Conservation (phyloP, 2,888 invertebrate species). For the Torymus texanus region DNA sequence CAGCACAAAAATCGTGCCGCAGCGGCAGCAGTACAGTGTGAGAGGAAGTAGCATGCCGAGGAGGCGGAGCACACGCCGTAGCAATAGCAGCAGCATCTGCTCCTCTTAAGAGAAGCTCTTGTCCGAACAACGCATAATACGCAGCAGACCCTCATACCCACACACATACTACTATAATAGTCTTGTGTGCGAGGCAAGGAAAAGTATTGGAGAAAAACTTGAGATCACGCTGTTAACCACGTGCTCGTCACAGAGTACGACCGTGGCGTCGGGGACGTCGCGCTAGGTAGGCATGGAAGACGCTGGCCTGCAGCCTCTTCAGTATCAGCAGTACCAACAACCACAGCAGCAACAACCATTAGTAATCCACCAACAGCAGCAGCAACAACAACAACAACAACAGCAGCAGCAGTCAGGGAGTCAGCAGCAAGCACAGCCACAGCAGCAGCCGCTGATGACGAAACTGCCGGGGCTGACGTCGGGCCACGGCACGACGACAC, state of each 20-base stretch:
- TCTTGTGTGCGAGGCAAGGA: too few relatives aligned
- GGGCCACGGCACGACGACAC: constrained; percentile 55
- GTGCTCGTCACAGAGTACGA: too few relatives aligned
- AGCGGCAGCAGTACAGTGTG: background rate
- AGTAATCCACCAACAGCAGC: too few relatives aligned
- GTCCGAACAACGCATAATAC: too few relatives aligned
- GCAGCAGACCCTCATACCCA: too few relatives aligned
- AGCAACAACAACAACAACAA: constrained; percentile 3
- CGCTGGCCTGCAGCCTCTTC: constrained; percentile 39
- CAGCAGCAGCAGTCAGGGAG: background rate
- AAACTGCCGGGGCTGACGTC: constrained; percentile 78
- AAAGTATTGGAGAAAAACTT: too few relatives aligned
- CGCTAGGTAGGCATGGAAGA: constrained; percentile 52
- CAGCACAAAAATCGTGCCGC: background rate
- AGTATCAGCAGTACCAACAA: constrained; percentile 23
- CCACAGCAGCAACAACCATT: constrained; percentile 23
- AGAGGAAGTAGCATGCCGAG: constrained; percentile 18
- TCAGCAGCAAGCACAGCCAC: constrained; percentile 9
- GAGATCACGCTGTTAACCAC: too few relatives aligned
- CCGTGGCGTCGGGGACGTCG: background rate
- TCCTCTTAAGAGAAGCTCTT: too few relatives aligned
- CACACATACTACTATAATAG: too few relatives aligned
- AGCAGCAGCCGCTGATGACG: constrained; percentile 74
- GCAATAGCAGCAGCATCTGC: too few relatives aligned
- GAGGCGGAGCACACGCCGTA: constrained; percentile 8